Evolutionary conservation across 2,888 invertebrate genomes (phyloP), one percentile per base, ranked within the genome.

Genomic region (Drosophila putrida): DNA sequence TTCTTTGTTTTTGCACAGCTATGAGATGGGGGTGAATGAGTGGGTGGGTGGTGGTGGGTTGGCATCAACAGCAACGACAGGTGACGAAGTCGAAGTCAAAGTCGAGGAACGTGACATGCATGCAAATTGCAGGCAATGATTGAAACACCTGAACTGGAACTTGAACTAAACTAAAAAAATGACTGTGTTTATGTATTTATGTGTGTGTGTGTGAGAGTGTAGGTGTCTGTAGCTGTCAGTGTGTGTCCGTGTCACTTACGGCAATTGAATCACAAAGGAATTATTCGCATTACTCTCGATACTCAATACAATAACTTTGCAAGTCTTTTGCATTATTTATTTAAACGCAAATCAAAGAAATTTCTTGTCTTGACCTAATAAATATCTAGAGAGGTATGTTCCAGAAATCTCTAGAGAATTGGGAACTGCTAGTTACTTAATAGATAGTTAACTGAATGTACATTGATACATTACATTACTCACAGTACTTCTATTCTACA

Each of bases 61-160:
- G 1, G 3, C 28, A 9, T 11, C 31, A 20, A 13, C 15, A 36
- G 10, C 15, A 36, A 47, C 33, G 57, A 53, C 58, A 58, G 53
- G 71, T 75, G 75, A 71, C 62, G 50, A 71, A 59, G 75, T 66
- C 57, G 9, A 66, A 63, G 58, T 55, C 59, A 75, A 57, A 63
- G 72, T 60, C 75, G 25, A 59, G 50, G 69, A 77, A 82, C 82
- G 82, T 84, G 82, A 84, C 82, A 61, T 82, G 78, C 62, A 84
- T 84, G 82, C 78, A 80, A 83, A 84, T 83, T 80, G 80, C 51
- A 13, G 69, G 65, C 72, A 65, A 63, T 69, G 78, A 53, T 63
- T 61, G 43, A 66, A 73, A 60, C 60, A 60, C 31, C 63, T 72
- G 36, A 61, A 68, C 58, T 67, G 75, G 33, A 75, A 75, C 71